Evolutionary conservation across 2,888 invertebrate species (phyloP), one percentile per base, ranked within the genome.

Genomic region (Deroplatys truncata): DNA sequence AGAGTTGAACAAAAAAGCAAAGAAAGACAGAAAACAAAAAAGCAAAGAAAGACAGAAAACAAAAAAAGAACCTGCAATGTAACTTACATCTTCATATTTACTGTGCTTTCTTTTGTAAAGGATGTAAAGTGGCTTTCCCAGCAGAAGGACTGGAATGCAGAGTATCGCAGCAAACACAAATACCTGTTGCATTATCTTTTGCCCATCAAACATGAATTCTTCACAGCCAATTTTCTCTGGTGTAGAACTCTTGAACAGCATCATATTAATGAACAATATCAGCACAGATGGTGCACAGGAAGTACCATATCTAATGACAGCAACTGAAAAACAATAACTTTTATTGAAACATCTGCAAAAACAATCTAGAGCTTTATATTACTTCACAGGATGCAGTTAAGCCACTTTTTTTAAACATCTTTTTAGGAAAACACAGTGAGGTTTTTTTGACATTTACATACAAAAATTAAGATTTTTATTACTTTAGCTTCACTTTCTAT

Each of bases 251-350:
- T 91, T 91, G n/a, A 95, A 93, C 92, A 95, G 92, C 91, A 95
- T 94, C 95, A 95, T 95, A 92, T 95, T 95, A 92, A 95, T 95
- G 91, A 95, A 94, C 90, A 94, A 94, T 91, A 95, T 95, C 28
- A 96, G 94, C 49, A 96, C 93, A 88, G 94, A 94, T 28, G 95
- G 95, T 7, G 95, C 95, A 91, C 94, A 94, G 84, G 72, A 35
- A 35, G 82, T 72, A 16, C 87, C 31, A 28, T 56, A 72, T 31
- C 25, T 72, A 35, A 87, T 82, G 1, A 25, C 25, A 20, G 56
- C 56, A 16, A 72, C 56, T 72, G 56, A 25, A 72, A 72, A 72
- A 72, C 20, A 9, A 72, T 3, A 16, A 56, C 2, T 15, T 3
- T 49, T 15, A 5, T 56, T 56, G 16, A 15, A 56, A 56, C 16